Evolutionary conservation across 1,140 invertebrate genomes (phyloP).

Genomic region (Neodiprion lecontei): DNA sequence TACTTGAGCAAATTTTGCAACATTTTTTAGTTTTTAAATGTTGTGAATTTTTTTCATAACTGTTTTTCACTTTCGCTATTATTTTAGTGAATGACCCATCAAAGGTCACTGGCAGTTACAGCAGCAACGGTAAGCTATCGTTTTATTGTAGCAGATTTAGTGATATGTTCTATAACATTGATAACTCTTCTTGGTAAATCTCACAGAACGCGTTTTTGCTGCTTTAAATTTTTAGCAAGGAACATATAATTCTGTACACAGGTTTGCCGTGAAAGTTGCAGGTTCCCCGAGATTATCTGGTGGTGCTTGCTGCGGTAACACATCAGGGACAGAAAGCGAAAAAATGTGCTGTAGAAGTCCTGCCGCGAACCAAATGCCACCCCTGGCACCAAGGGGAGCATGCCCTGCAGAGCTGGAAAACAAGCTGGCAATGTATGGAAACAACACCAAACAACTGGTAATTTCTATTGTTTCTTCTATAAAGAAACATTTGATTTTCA

Average conservation of each 20-base stretch:
- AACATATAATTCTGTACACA: constrained; percentile 5
- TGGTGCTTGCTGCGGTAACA: constrained; percentile 16
- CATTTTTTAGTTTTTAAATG: constrained; percentile 4
- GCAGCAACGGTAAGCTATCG: not conserved
- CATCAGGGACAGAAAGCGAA: not conserved
- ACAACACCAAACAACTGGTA: constrained; percentile 46
- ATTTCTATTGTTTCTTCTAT: not conserved
- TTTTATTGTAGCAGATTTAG: not conserved
- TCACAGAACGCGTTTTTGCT: not conserved
- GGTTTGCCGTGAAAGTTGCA: constrained; percentile 14
- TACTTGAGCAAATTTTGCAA: not conserved
- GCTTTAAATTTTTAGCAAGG: not conserved
- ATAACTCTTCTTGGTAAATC: not conserved
- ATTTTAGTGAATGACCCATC: not conserved
- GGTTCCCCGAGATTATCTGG: constrained; percentile 41
- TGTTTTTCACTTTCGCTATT: not conserved
- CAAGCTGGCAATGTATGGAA: constrained; percentile 35
- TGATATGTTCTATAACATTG: not conserved
- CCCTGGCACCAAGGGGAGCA: constrained; percentile 23
- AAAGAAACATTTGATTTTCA: no score
- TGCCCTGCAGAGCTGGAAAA: constrained; percentile 46
- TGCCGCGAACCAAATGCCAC: constrained; percentile 13
- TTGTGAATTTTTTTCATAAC: no score
- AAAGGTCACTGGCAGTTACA: not conserved
- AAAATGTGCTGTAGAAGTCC: constrained; percentile 28